Evolutionary conservation across 2,888 invertebrate genomes (phyloP), one percentile per base, ranked within the genome.

Genomic region (Amphimallon solstitiale): DNA sequence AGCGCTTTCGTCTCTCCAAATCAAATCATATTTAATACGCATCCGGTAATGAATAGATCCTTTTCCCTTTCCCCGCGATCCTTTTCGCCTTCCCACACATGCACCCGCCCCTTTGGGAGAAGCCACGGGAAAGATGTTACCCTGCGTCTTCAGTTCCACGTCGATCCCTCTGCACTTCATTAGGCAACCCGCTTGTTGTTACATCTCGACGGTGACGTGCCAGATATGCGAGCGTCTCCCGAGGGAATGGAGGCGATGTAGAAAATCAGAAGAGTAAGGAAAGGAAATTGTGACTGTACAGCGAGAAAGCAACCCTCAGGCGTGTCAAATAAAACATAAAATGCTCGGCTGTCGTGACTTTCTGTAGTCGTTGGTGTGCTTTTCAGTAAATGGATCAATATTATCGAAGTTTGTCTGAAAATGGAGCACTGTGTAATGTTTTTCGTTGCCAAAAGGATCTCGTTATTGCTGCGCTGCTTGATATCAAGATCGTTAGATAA

Each of bases 1-100:
- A 17, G 17, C 43, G 14, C 15, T 43, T 43, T 9, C 14, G n/a
- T n/a, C n/a, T n/a, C 43, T 17, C 14, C 12, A 17, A 14, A 43
- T 29, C 29, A 29, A 37, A 52, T 46, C 46, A 21, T 7, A 29
- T 29, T 29, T 29, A 29, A 29, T 29, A 29, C 29, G 29, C 29
- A 29, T 7, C 29, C 29, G 37, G 56, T 37, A 17, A 56, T 38
- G 56, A 38, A 23, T 19, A 48, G 48, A 48, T 21, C n/a, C 43
- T 17, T 29, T 5, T 29, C 29, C 29, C 29, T 3, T 29, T 29
- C 29, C 43, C 48, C 15, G 19, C 48, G 19, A n/a, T 17, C 48
- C 43, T 10, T 19, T 23, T 23, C 48, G 48, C 48, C 48, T 2
- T 17, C 43, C 43, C 43, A 14, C 9, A 15, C 14, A 43, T 17